Conservation (phyloP, 2,888 invertebrate genomes). For the Platycheirus rosarum region DNA sequence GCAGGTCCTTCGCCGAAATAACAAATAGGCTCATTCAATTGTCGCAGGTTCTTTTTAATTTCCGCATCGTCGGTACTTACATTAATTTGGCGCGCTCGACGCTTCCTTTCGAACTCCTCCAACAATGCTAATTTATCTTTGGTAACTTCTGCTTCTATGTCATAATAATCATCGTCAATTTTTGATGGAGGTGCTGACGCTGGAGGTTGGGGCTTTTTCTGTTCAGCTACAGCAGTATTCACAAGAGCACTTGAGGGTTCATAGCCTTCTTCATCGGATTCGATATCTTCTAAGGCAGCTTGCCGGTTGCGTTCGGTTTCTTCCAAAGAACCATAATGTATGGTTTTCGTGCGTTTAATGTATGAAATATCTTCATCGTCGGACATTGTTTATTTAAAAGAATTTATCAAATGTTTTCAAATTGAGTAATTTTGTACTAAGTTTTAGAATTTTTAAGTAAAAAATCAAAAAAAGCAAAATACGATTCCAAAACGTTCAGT, state of each 20-base stretch:
- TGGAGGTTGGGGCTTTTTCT: conserved; percentile 81
- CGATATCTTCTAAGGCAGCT: conserved; percentile 83
- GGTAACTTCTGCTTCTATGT: conserved; percentile 83
- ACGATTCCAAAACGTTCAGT: conserved; percentile 59
- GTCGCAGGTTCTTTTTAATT: conserved; percentile 94
- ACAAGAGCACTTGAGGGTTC: conserved; percentile 80
- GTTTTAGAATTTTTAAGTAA: conserved; percentile 32
- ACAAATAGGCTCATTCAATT: conserved; percentile 97
- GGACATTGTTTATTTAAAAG: conserved; percentile 85
- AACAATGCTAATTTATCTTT: conserved; percentile 95
- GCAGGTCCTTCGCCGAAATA: conserved; percentile 99
- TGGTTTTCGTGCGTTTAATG: conserved; percentile 88
- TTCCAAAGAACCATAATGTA: conserved; percentile 96
- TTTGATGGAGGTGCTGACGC: conserved; percentile 78
- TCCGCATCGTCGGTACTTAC: conserved; percentile 99
- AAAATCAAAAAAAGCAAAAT: conserved; percentile 23
- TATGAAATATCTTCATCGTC: conserved; percentile 90
- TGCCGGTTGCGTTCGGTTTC: conserved; percentile 90
- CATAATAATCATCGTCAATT: conserved; percentile 83
- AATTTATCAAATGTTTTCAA: not conserved
- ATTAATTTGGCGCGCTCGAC: conserved; percentile 96
- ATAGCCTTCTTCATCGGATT: conserved; percentile 86
- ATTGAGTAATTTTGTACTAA: not conserved
- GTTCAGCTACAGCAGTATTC: conserved; percentile 76
- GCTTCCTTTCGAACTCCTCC: conserved; percentile 97